Base-by-base conservation (phyloP, 2,797 vertebrate species). In the Rhynchonycteris naso region DNA sequence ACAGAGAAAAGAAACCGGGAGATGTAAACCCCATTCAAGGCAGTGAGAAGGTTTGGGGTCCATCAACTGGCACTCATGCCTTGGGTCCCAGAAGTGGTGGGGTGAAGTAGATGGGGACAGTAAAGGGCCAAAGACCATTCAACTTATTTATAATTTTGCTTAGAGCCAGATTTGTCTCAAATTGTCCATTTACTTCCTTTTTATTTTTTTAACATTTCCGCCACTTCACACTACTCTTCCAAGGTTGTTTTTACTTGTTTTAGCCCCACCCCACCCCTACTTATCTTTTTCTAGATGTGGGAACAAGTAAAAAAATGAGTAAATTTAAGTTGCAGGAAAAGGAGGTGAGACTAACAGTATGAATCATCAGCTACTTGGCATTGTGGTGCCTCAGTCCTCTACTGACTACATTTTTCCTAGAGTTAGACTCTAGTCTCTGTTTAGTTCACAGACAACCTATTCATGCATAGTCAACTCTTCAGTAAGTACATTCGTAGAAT, bases 281-380 rank as follows among this genome's bases (percentile, higher is more conserved):
- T 69, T 72, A 28, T 52, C 10, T 30, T 65, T 74, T 14, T 78
- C 22, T 52, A 58, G 7, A 47, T 38, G 0, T 47, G 33, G 35
- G 16, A 93, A 59, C 35, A 89, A 72, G 66, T 50, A 83, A 63
- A 61, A 52, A 82, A 91, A 76, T 35, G n/a, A 43, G 86, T 87
- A 72, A 35, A 93, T 69, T 47, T 68, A 59, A 89, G 72, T 22
- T 47, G 14, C 2, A 75, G 82, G 56, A 43, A 76, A 61, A 79
- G 59, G 19, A 82, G 4, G 24, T 56, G 12, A 68, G 30, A n/a
- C 7, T 1, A 59, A 38, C 8, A 76, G 28, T 28, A n/a, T 69
- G 66, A 81, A 22, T 66, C 47, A 59, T 82, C 30, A 22, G 43
- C 89, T 72, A 19, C 24, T 63, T 69, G 50, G 58, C 33, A 61